phyloP scores from a whole-genome alignment of 2,113 vertebrate species.

The Hemicordylus capensis region DNA sequence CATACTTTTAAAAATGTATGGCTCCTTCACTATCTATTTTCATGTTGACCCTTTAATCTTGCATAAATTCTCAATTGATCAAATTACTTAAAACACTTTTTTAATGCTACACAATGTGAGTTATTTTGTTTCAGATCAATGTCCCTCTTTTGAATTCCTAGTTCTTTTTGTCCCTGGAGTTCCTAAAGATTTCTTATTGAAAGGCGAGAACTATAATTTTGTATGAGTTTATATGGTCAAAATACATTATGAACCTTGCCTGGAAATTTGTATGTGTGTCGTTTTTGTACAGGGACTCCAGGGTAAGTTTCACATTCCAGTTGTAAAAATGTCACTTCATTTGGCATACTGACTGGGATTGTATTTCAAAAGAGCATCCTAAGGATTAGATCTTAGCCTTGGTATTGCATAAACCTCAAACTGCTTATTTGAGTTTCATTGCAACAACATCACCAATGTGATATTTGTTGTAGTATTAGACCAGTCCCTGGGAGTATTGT shows the following conservation, averaged over 20 bases:
- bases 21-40: slow-evolving; percentile 2
- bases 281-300: neutral
- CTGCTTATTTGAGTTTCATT: neutral
- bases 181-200: slow-evolving; percentile 53
- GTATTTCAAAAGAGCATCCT: neutral
- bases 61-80: neutral
- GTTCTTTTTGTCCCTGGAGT: slow-evolving; percentile 63
- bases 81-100: slow-evolving; percentile 19
- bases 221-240: slow-evolving; percentile 33
- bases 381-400: neutral
- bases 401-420: slow-evolving; percentile 7
- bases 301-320: slow-evolving; percentile 15
- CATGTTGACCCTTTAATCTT: slow-evolving; percentile 29
- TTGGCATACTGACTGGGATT: slow-evolving; percentile 28
- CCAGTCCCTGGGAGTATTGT: neutral
- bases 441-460: neutral
- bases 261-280: neutral
- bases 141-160: slow-evolving; percentile 59
- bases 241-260: neutral
- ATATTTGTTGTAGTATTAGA: neutral
- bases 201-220: slow-evolving; percentile 45
- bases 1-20: neutral
- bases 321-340: slow-evolving; percentile 7
- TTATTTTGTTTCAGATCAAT: slow-evolving; percentile 57
- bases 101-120: neutral